Percentiles rank a stretch among this genome's conserved stretches.
phyloP scores from a whole-genome alignment of 1,140 invertebrate species.

The Diuraphis noxia region DNA sequence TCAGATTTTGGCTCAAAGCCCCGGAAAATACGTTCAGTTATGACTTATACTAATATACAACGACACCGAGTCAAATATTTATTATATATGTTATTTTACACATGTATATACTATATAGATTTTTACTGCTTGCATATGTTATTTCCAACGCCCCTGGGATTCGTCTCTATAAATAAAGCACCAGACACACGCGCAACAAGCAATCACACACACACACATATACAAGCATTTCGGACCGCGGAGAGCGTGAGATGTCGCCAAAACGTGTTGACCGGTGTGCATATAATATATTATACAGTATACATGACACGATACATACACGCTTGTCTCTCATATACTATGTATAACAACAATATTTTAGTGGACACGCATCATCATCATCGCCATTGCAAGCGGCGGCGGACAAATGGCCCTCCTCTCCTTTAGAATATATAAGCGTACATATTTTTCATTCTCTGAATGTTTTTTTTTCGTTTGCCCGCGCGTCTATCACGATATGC shows the following conservation, averaged over 20 bases:
- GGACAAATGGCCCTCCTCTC: background rate
- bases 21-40: constrained; percentile 22
- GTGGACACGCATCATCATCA: constrained; percentile 10
- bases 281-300: background rate
- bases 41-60: constrained; percentile 30
- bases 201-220: background rate
- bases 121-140: constrained; percentile 34
- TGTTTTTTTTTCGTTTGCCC: background rate
- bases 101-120: background rate
- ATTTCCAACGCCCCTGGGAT: background rate
- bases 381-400: background rate
- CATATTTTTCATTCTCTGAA: background rate
- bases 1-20: constrained; percentile 44
- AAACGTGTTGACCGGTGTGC: background rate
- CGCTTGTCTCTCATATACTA: background rate
- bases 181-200: background rate
- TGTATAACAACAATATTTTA: constrained; percentile 13
- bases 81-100: background rate
- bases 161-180: constrained; percentile 30
- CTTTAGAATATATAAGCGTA: background rate
- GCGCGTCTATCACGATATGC: background rate
- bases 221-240: too few relatives aligned
- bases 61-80: background rate
- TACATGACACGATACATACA: background rate
- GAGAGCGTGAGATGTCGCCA: constrained; percentile 21